Conservation (phyloP, 2,888 invertebrate genomes). For the Sinotaia quadrata region DNA sequence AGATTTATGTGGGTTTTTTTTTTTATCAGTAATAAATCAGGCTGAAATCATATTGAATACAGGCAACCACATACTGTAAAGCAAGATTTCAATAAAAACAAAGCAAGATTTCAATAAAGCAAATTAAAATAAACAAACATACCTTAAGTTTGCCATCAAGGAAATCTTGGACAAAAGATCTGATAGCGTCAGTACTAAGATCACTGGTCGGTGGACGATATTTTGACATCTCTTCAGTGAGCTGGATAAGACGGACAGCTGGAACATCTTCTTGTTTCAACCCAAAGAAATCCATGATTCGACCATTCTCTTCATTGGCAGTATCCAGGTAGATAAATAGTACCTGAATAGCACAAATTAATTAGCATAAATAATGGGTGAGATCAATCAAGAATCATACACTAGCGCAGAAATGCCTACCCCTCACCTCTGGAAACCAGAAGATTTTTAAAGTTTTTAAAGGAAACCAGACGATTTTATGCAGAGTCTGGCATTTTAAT, state of each 20-base stretch:
- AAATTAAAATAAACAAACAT: constrained; percentile 20
- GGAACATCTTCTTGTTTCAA: constrained; percentile 88
- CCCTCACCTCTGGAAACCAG: too few species aligned
- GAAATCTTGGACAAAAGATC: constrained; percentile 90
- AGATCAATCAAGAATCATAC: too few species aligned
- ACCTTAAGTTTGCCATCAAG: constrained; percentile 91
- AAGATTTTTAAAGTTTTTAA: background rate
- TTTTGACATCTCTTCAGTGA: constrained; percentile 82
- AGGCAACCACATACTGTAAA: too few species aligned
- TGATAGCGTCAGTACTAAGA: constrained; percentile 78
- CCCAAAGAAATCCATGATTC: constrained; percentile 99
- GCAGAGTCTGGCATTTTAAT: too few species aligned
- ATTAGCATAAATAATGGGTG: too few species aligned
- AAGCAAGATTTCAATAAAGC: background rate
- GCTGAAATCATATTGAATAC: too few species aligned
- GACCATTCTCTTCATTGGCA: constrained; percentile 94
- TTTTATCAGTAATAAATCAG: background rate
- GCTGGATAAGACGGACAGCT: constrained; percentile 87
- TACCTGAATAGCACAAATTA: constrained; percentile 77
- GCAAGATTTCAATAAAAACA: too few species aligned
- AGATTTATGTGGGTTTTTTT: background rate
- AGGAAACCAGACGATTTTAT: background rate
- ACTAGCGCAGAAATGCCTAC: too few species aligned
- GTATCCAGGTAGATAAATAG: constrained; percentile 96
- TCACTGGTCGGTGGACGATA: constrained; percentile 87